Percentiles rank a stretch among this genome's conserved stretches.
Evolutionary conservation across 2,888 invertebrate species (phyloP).

Genomic region (Neocrepidodera transversa): DNA sequence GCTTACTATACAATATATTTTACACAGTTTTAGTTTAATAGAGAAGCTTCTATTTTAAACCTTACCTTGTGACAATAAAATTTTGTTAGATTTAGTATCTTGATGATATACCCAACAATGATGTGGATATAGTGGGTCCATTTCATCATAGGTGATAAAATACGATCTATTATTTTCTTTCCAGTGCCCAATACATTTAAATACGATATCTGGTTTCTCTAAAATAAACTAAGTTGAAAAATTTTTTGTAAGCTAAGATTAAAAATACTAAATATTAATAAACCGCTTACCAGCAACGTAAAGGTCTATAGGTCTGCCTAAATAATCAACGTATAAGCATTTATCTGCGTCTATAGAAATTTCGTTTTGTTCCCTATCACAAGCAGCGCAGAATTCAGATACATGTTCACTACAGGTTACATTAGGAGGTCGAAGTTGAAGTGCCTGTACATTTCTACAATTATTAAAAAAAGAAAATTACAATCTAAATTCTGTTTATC

Average conservation of each 20-base stretch:
- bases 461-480: too few species aligned
- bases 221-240: conserved; percentile 41
- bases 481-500: too few species aligned
- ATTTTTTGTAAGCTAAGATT: not conserved
- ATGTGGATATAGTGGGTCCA: conserved; percentile 94
- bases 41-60: too few species aligned
- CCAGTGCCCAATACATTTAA: conserved; percentile 98
- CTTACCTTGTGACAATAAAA: conserved; percentile 76
- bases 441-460: conserved; percentile 73
- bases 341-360: conserved; percentile 94
- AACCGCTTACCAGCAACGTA: conserved; percentile 77
- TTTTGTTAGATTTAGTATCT: conserved; percentile 83
- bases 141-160: conserved; percentile 92
- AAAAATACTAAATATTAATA: too few species aligned
- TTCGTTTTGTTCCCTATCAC: conserved; percentile 93
- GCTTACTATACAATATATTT: too few species aligned
- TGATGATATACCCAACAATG: conserved; percentile 98
- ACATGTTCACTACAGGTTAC: conserved; percentile 92
- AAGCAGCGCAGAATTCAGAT: conserved; percentile 91
- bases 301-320: conserved; percentile 94
- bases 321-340: conserved; percentile 92
- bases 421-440: conserved; percentile 74
- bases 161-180: conserved; percentile 97
- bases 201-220: conserved; percentile 91
- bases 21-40: too few species aligned